Conservation (phyloP, 2,888 invertebrate genomes). For the Copidosoma aretas region DNA sequence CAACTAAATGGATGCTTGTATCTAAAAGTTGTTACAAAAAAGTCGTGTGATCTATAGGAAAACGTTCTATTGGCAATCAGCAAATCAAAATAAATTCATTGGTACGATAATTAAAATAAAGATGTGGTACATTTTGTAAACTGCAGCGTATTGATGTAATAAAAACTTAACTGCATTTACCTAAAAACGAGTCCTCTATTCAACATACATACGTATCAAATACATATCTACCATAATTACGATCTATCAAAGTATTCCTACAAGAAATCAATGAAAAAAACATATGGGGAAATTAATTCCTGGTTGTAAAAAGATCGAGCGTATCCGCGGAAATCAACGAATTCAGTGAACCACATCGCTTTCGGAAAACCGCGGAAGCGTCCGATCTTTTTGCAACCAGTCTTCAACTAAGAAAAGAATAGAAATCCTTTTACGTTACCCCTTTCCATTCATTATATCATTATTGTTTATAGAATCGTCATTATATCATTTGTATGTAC, state of each 20-base stretch:
- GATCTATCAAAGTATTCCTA: conserved; percentile 11
- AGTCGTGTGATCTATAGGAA: conserved; percentile 5
- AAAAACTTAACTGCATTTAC: conserved; percentile 26
- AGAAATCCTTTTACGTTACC: conserved; percentile 38
- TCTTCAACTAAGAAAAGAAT: conserved; percentile 35
- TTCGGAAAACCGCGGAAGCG: conserved; percentile 20
- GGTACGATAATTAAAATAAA: background rate
- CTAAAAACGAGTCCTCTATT: conserved; percentile 26
- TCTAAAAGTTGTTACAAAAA: conserved; percentile 6
- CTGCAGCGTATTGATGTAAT: conserved; percentile 12
- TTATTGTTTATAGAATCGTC: conserved; percentile 9
- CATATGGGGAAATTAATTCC: conserved; percentile 2
- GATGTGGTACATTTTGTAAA: background rate
- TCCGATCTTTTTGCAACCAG: conserved; percentile 30
- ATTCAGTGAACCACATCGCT: background rate
- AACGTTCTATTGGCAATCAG: conserved; percentile 17
- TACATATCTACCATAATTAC: conserved; percentile 14
- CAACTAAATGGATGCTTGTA: no score
- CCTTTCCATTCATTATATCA: conserved; percentile 26
- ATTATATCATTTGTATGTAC: conserved; percentile 10
- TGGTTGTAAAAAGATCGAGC: conserved; percentile 23
- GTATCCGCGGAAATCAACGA: conserved; percentile 14
- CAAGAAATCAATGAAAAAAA: conserved; percentile 9
- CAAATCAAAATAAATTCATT: conserved; percentile 27
- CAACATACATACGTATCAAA: conserved; percentile 15